Base-by-base conservation (phyloP, 2,888 invertebrate species). In the Trachelus troglodyta region DNA sequence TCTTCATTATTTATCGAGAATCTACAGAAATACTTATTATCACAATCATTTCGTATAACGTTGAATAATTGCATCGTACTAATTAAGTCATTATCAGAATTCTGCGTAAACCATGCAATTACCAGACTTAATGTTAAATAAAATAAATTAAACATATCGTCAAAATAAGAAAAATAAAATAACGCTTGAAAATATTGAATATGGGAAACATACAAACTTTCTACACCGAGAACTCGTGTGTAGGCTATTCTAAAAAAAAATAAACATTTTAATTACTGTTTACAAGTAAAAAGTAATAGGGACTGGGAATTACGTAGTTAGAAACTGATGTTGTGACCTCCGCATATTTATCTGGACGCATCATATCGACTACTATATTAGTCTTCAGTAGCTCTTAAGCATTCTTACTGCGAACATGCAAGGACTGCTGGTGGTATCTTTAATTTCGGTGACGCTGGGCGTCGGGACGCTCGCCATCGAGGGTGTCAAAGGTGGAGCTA, bases 381-480 rank as follows among this genome's bases (percentile, higher is more conserved):
- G 82, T 79, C 81, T 79, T 84, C 86, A 90, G 87, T 89, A 79
- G 82, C 80, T 76, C 71, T 75, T 76, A 76, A 80, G 81, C 83
- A 81, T 81, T 85, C 83, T 82, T 73, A 75, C 78, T 77, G 83
- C 80, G 81, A 87, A 89, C 86, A 90, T 90, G 90, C 73, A 79
- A 68, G 79, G 79, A 80, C 79, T 76, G 71, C 35, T 82, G 84
- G 79, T 80, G 75, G 75, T 56, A 33, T 56, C 74, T 77, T 73
- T 86, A 35, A 31, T 84, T 34, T 74, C 86, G 78, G 80, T 85
- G 68, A 75, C 85, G 34, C 75, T 87, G 69, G 78, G 77, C 34
- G 75, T 76, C 33, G 77, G 81, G 33, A 79, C 81, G 75, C 76
- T 82, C 71, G 86, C 86, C 4, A 40, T 80, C 37, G 86, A 85